These are phyloP conservation scores for Desoria tigrina DNA, from an alignment of 2,888 invertebrate species.

Conservation along the genomic window DNA sequence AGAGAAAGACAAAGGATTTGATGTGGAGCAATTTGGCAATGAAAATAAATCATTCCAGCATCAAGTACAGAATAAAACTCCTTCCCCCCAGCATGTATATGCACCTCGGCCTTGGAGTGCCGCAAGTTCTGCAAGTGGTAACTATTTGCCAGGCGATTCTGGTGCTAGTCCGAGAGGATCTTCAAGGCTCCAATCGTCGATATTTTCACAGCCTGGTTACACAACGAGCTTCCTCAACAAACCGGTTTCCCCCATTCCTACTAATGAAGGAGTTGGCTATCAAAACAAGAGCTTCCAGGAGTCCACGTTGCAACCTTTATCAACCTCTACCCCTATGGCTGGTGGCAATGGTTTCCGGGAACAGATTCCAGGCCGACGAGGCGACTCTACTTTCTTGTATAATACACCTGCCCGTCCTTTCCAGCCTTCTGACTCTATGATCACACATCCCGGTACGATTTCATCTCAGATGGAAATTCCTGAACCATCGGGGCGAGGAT, in stretches of 20 bases:
- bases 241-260: constrained; percentile 38
- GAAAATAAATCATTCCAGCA: constrained; percentile 38
- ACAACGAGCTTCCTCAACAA: constrained; percentile 52
- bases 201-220: constrained; percentile 53
- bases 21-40: constrained; percentile 50
- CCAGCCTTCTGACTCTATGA: constrained; percentile 49
- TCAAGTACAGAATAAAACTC: constrained; percentile 26
- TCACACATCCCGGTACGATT: constrained; percentile 51
- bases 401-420: constrained; percentile 42
- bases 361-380: not conserved
- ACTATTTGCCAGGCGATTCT: constrained; percentile 31
- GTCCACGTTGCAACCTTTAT: constrained; percentile 37
- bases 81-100: constrained; percentile 47
- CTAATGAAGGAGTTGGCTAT: constrained; percentile 30
- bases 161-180: constrained; percentile 20
- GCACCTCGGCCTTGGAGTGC: constrained; percentile 52
- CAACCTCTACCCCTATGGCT: constrained; percentile 47
- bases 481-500: constrained; percentile 5
- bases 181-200: constrained; percentile 35
- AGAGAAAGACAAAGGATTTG: constrained; percentile 53
- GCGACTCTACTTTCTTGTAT: constrained; percentile 36
- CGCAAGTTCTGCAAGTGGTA: constrained; percentile 38
- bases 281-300: constrained; percentile 40
- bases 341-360: constrained; percentile 12
- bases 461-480: constrained; percentile 37